These are phyloP conservation scores for Linepithema humile DNA, from an alignment of 1,140 invertebrate species.

Conservation along the genomic window DNA sequence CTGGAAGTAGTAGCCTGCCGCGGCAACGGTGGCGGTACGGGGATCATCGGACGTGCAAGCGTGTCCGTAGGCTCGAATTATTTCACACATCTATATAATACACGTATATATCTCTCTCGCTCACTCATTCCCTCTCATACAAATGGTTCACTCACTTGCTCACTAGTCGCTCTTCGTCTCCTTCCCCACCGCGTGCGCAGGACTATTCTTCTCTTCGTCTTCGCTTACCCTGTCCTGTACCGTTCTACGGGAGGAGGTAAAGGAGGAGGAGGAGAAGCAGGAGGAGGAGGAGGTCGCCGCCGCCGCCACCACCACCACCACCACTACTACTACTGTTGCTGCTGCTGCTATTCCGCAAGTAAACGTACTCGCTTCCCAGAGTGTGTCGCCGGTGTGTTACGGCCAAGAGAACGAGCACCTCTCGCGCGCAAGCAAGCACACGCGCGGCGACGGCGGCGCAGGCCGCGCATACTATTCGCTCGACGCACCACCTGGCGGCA, in stretches of 20 bases:
- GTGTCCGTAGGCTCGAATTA: conserved; percentile 77
- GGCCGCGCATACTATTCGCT: conserved; percentile 62
- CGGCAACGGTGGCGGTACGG: conserved; percentile 62
- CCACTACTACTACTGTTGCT: not conserved
- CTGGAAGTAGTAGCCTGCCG: conserved; percentile 67
- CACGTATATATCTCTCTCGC: conserved; percentile 37
- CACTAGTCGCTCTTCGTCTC: not conserved
- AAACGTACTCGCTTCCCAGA: conserved; percentile 44
- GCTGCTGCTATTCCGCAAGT: not conserved
- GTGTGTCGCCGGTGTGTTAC: conserved; percentile 39
- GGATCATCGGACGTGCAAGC: conserved; percentile 75
- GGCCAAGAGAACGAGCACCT: conserved; percentile 24
- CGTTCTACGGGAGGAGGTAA: conserved; percentile 40
- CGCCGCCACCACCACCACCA: conserved; percentile 27
- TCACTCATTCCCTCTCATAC: not conserved
- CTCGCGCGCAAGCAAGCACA: conserved; percentile 52
- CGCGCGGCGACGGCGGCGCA: conserved; percentile 58
- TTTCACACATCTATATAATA: conserved; percentile 67
- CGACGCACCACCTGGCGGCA: conserved; percentile 69
- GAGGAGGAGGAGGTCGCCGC: conserved; percentile 41
- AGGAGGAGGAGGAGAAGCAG: not conserved
- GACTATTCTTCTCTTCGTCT: conserved; percentile 62
- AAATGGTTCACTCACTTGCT: conserved; percentile 4
- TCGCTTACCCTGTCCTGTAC: conserved; percentile 63
- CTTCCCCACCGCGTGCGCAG: conserved; percentile 37